These are phyloP conservation scores for Maccullochella peelii DNA, from an alignment of 2,113 vertebrate genomes.

Conservation along the genomic window DNA sequence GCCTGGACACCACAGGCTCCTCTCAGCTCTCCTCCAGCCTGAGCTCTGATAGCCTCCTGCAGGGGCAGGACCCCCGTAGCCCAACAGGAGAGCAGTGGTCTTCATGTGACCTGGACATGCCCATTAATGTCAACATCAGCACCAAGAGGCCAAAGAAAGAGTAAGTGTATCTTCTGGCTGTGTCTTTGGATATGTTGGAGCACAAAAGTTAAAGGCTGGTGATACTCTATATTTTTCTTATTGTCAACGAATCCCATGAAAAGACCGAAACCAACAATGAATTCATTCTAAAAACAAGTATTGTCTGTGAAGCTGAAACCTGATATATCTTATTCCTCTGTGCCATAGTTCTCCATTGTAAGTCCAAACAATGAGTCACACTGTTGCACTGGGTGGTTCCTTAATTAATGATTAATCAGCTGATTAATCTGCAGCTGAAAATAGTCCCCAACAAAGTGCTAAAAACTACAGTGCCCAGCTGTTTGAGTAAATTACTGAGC, in stretches of 20 bases:
- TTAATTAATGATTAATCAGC: too few relatives aligned
- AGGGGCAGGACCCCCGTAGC: slow-evolving; percentile 82
- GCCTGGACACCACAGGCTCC: slow-evolving; percentile 90
- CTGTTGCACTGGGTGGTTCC: not conserved
- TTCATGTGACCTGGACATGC: slow-evolving; percentile 80
- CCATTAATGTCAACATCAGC: slow-evolving; percentile 56
- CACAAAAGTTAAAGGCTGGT: too few relatives aligned
- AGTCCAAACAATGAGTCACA: too few relatives aligned
- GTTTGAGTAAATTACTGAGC: not conserved
- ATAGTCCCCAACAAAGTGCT: not conserved
- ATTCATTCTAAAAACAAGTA: not conserved
- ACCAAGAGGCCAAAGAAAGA: slow-evolving; percentile 82
- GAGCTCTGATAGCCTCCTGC: slow-evolving; percentile 89
- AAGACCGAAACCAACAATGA: not conserved
- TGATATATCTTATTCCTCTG: not conserved
- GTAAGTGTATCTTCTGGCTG: slow-evolving; percentile 82
- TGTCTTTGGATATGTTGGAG: not conserved
- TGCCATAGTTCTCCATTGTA: not conserved
- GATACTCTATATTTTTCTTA: not conserved
- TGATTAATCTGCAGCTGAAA: not conserved
- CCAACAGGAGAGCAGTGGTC: slow-evolving; percentile 85
- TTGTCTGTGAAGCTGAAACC: not conserved
- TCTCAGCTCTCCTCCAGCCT: slow-evolving; percentile 95
- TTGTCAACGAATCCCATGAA: not conserved
- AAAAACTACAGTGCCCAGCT: not conserved